Evolutionary conservation across 2,797 vertebrate genomes (phyloP), one percentile per base, ranked within the genome.

Genomic region (Gorsachius magnificus): DNA sequence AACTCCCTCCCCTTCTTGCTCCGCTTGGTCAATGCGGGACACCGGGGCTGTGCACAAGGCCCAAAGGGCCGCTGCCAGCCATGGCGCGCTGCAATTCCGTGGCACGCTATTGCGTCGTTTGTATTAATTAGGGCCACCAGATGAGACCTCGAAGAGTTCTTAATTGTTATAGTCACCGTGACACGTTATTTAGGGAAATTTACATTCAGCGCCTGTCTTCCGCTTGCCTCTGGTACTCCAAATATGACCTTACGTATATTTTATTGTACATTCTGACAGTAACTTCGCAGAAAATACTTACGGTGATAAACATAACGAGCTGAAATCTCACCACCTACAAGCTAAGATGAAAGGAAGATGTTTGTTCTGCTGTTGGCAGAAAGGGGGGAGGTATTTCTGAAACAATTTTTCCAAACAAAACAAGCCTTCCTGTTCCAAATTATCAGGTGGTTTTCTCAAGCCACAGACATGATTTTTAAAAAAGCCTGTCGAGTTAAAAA

Each of bases 21-120:
- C 38, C 4, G 48, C 66, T 35, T 1, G 21, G 48, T 25, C 22
- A 16, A 11, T 4, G 51, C 41, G 8, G 38, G 68, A 5, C 9
- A 2, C 16, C 1, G 5, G 75, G 41, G 58, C 31, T 18, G 22
- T 7, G 78, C 60, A 16, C 10, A 45, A 57, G 56, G 46, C 53
- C 61, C 65, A 0, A 9, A 16, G 76, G 65, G 83, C 24, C 15
- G 0, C 36, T 33, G 72, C 33, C 66, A 45, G 65, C 48, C 57
- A 10, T 18, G 53, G 1, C 1, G 3, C 6, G 0, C 61, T 1
- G 56, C 75, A 4, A 3, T 60, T 38, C 72, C 38, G 15, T 10
- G 3, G n/a, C 31, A 12, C 4, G 13, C 16, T 24, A 1, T 13
- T 58, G 16, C 63, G 35, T 85, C 28, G 0, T 18, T 13, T 20